Evolutionary conservation across 1,140 invertebrate genomes (phyloP), one percentile per base, ranked within the genome.

Genomic region (Leptinotarsa texana): DNA sequence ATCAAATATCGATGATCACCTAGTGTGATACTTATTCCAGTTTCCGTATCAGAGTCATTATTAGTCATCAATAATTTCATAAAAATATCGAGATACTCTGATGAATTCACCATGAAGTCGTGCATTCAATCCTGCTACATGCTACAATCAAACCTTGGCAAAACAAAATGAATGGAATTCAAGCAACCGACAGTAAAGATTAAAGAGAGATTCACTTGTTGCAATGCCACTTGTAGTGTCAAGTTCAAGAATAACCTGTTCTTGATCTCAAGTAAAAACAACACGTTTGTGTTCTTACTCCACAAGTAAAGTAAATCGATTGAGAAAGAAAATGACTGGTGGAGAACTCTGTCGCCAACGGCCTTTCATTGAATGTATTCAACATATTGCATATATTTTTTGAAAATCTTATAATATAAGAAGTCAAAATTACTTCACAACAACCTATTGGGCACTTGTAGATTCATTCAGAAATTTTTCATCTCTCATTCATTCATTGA

Each of bases 131-230:
- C 27, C 6, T 42, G 2, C 33, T 11, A 11, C 33, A 8, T 42
- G 33, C 33, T 42, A 18, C 13, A 57, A 57, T 17, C 11, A n/a
- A n/a, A 57, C n/a, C 4, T 18, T 18, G 51, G n/a, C 51, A 6
- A 18, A 57, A 57, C 17, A 8, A 1, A 15, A 17, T 18, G 51
- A 57, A 57, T 18, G 51, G 51, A 57, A 57, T 57, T 17, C 51
- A 57, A 18, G 15, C 51, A 18, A 57, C 51, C 51, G 51, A 18
- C n/a, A 57, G n/a, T 57, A 18, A 18, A 15, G 63, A 57, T 17
- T 57, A 8, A 18, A 24, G 63, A 66, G 24, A 66, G 13, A 66
- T 66, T 66, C 63, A 66, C 63, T 66, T 66, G 63, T 66, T 66
- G 17, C 63, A 66, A 21, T 66, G 24, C 63, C 63, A 57, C 33